Base-by-base conservation (phyloP, 2,888 invertebrate genomes). In the Ophion ellenae region DNA sequence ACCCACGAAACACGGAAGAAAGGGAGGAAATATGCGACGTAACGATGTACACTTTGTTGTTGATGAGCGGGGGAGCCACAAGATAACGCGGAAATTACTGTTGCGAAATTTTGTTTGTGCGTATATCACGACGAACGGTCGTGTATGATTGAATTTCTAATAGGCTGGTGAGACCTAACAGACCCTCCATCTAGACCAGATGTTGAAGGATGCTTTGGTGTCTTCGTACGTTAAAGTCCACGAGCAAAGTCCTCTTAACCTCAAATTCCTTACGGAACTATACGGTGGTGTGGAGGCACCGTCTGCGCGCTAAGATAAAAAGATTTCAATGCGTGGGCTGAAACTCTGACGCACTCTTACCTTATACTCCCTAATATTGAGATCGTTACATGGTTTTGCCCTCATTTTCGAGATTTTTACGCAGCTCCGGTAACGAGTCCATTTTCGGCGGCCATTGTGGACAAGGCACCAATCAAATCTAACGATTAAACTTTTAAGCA, bases 31-130 rank as follows among this genome's bases (percentile, higher is more conserved):
- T 6, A 14, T 20, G 47, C 53, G 24, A 45, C 40, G 36, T 24
- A 70, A 71, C 57, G 57, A 47, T 47, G 20, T 47, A 53, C 40
- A 53, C 47, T 61, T 47, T 81, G 67, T 69, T 45, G 24, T 66
- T 63, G 57, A 61, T 59, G 45, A 63, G n/a, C 57, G 32, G 36
- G 1, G 53, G 36, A 74, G 71, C 57, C 47, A 45, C 61, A 59
- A 67, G 71, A 83, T 77, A 59, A 20, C 73, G 24, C 57, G 47
- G 20, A 57, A 47, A 83, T 82, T 76, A 20, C 81, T 7, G 57
- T 67, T 45, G 59, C 17, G 59, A 69, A 69, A 81, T 81, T 81
- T 75, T 63, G 20, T 61, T 24, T 32, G 61, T 4, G 28, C 67
- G 74, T 67, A 53, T 70, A 70, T 28, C 64, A 64, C 28, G 32